A percentile compares a stretch with the other conserved stretches of the same genome.
These are phyloP conservation scores for Cheilosia vernalis DNA, from an alignment of 2,888 invertebrate genomes.

Conservation along the genomic window DNA sequence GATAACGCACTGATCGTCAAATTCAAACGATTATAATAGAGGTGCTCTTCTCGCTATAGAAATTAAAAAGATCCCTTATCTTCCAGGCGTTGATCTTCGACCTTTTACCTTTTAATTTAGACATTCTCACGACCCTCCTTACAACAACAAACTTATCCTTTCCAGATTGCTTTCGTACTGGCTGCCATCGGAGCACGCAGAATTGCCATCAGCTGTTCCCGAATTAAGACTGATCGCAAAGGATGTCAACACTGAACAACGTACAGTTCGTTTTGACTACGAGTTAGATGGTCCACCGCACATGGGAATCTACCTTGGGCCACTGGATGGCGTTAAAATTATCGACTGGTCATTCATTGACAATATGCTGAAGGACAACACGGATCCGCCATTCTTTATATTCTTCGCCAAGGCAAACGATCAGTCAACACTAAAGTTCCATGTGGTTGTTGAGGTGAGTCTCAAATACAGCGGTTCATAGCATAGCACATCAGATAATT, in stretches of 20 bases:
- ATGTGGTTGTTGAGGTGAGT: conserved; percentile 79
- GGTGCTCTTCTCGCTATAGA: no score
- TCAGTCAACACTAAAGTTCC: conserved; percentile 79
- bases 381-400: conserved; percentile 79
- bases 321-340: conserved; percentile 77
- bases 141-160: neutral
- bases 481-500: neutral
- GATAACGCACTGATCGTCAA: no score
- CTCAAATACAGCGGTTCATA: neutral
- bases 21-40: no score
- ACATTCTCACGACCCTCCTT: neutral
- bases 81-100: no score
- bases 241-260: conserved; percentile 56
- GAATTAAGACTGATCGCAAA: conserved; percentile 76
- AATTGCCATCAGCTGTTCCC: conserved; percentile 76
- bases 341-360: conserved; percentile 80
- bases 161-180: conserved; percentile 79
- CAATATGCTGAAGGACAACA: conserved; percentile 77
- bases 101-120: no score
- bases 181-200: conserved; percentile 77
- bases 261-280: conserved; percentile 78
- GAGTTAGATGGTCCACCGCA: conserved; percentile 81
- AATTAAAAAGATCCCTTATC: no score
- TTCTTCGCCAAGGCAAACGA: conserved; percentile 81
- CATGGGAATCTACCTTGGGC: conserved; percentile 80